Evolutionary conservation across 30 jellyfish, hydroid and myxozoan species (phyloP), one percentile per base, ranked within the genome.

Genomic region (Aurelia aurita): DNA sequence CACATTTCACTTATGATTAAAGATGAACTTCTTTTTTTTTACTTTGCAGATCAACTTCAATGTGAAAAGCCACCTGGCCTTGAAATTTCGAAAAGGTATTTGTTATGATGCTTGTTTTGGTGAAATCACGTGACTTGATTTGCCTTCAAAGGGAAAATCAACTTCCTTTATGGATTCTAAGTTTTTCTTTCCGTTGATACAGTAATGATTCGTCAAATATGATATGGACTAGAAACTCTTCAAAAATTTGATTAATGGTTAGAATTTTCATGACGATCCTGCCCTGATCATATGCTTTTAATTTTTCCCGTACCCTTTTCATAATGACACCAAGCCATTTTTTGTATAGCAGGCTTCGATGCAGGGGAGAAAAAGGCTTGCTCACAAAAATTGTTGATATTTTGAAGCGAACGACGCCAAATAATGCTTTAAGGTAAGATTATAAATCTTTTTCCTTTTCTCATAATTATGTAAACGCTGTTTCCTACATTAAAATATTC

Each of bases 291-390:
- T 39, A 6, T 39, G 7, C 46, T 39, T 39, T 39, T 6, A 0
- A 39, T 6, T 39, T 39, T 35, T 39, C 13, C 15, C 9, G 51
- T 15, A 18, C 10, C 35, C 29, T 55, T 55, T n/a, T 55, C 12
- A 55, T 55, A 19, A 55, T 55, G 67, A 55, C 25, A 55, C 25
- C 29, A 4, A 15, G 15, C 9, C 19, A 28, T 16, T 32, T 10
- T 22, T n/a, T 26, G 35, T 86, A 14, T 32, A 75, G 94, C 77
- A 89, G 90, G 76, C 72, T 74, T 12, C 80, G 97, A 59, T 95
- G 99, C 44, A 72, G 93, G 15, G 99, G 99, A 9, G 90, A 94
- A 45, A 86, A 85, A 60, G 99, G 99, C 3, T 79, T 95, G 68
- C 88, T 95, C 68, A 58, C 98, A 4, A 95, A 95, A 72, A 90